phyloP scores from a whole-genome alignment of 2,113 vertebrate species.

The Sialia sialis region DNA sequence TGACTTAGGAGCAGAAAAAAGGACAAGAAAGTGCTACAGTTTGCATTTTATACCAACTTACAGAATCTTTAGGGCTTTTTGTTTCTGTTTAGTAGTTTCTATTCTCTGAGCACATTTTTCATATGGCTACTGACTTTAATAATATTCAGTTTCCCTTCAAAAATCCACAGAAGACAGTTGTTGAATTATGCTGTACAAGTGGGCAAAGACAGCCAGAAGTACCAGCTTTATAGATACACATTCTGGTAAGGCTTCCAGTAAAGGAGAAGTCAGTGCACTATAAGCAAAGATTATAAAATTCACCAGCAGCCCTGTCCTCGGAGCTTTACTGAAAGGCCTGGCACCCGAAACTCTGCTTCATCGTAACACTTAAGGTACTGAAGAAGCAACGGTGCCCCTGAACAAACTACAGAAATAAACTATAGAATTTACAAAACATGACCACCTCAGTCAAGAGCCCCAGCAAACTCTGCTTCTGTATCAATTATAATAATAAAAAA shows the following conservation, averaged over 20 bases:
- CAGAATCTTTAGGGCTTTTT: not conserved
- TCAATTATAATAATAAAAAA: not conserved
- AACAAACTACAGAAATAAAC: not conserved
- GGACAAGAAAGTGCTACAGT: not conserved
- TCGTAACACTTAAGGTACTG: not conserved
- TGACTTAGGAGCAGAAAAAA: not conserved
- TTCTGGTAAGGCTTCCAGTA: not conserved
- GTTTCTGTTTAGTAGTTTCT: not conserved
- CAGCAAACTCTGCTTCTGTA: not conserved
- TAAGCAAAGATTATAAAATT: not conserved
- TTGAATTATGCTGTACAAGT: not conserved
- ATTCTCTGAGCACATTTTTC: not conserved
- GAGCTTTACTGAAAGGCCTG: not conserved
- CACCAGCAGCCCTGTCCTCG: not conserved
- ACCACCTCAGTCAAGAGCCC: not conserved
- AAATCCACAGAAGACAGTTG: rapidly evolving
- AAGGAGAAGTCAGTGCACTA: not conserved
- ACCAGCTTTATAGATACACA: not conserved
- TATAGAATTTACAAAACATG: rapidly evolving
- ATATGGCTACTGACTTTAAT: not conserved
- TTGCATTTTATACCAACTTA: not conserved
- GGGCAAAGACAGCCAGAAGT: not conserved
- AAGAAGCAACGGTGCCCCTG: rapidly evolving
- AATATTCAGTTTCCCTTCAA: not conserved
- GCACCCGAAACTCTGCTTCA: not conserved